Conservation (phyloP, 2,797 vertebrate species). For the Centroberyx gerrardi region DNA sequence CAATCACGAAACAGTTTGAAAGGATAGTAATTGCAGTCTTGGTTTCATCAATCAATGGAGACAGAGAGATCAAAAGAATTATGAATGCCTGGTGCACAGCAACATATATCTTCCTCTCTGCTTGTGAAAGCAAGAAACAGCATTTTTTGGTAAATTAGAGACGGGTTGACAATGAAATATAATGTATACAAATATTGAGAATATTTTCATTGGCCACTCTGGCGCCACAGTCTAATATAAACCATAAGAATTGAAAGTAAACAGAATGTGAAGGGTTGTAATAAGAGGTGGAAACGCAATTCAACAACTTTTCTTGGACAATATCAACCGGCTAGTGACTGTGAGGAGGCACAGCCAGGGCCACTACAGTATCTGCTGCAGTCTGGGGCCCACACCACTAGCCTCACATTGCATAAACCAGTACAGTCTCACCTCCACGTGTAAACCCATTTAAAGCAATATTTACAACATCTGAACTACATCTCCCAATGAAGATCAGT, state of each 20-base stretch:
- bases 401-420: slow-evolving; percentile 61
- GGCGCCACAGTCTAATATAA: slow-evolving; percentile 1
- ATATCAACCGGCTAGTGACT: slow-evolving; percentile 41
- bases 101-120: not conserved
- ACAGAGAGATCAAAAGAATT: not conserved
- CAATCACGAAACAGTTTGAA: not conserved
- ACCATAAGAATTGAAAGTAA: slow-evolving; percentile 32
- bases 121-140: not conserved
- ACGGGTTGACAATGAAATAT: no score
- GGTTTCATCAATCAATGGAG: not conserved
- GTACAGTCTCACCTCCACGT: slow-evolving; percentile 72
- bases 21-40: not conserved
- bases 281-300: slow-evolving; percentile 31
- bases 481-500: slow-evolving; percentile 49
- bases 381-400: slow-evolving; percentile 35
- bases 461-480: slow-evolving; percentile 67
- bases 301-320: slow-evolving; percentile 5
- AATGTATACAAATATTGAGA: no score
- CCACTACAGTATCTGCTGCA: slow-evolving; percentile 16
- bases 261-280: slow-evolving; percentile 14
- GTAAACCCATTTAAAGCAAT: slow-evolving; percentile 75
- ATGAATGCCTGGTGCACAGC: not conserved
- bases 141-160: not conserved
- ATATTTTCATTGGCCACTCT: slow-evolving; percentile 9
- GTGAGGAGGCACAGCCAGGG: slow-evolving; percentile 3